Evolutionary conservation across 2,797 vertebrate species (phyloP).

Genomic region (Chanos chanos): DNA sequence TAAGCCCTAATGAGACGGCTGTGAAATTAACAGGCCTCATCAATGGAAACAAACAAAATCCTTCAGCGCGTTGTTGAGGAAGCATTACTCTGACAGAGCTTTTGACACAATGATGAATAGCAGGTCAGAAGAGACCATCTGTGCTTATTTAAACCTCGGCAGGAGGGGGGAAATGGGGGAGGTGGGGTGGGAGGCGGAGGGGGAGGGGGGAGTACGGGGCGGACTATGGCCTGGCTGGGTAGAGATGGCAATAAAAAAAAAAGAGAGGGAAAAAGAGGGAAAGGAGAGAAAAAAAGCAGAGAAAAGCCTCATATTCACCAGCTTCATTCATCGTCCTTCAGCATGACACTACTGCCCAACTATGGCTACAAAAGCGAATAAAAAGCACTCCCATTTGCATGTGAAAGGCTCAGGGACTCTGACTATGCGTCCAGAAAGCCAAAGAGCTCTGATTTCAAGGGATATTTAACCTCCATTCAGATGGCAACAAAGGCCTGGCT

Average conservation of each 20-base stretch:
- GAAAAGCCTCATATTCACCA: conserved; percentile 72
- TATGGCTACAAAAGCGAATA: conserved; percentile 74
- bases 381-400: conserved; percentile 80
- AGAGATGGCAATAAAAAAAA: conserved; percentile 67
- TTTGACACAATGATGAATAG: conserved; percentile 84
- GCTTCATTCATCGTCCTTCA: conserved; percentile 80
- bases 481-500: conserved; percentile 78
- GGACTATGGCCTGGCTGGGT: conserved; percentile 60
- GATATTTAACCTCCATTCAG: conserved; percentile 89
- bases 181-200: conserved; percentile 14
- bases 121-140: conserved; percentile 89
- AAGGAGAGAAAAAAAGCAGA: conserved; percentile 41
- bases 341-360: conserved; percentile 76
- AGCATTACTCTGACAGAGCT: conserved; percentile 82
- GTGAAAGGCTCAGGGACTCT: conserved; percentile 77
- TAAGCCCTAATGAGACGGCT: conserved; percentile 94
- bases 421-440: conserved; percentile 79
- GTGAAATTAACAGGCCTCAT: conserved; percentile 89
- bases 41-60: conserved; percentile 94
- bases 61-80: conserved; percentile 79
- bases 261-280: conserved; percentile 9
- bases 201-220: conserved; percentile 13
- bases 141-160: conserved; percentile 75
- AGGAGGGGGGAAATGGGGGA: conserved; percentile 48
- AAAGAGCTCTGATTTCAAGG: conserved; percentile 84